Evolutionary conservation across 1,140 invertebrate genomes (phyloP), one percentile per base, ranked within the genome.

Genomic region (Tyrophagus putrescentiae): DNA sequence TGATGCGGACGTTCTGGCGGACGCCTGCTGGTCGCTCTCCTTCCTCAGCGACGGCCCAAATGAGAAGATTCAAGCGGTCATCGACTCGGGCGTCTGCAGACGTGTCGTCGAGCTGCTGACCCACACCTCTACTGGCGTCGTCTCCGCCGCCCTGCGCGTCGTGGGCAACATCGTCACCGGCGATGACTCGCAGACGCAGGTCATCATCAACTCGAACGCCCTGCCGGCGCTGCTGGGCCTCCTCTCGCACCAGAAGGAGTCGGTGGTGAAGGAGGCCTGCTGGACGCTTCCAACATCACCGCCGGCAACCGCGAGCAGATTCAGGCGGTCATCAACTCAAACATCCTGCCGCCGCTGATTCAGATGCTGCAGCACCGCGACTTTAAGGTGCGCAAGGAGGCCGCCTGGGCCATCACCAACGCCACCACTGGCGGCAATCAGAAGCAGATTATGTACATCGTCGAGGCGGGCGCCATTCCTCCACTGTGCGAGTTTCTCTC

Each of bases 281-380:
- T 98, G 94, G 93, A 95, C 93, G 42, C 84, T 98, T 96, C 91
- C 36, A 98, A 98, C 74, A 95, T 98, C 54, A 95, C 93, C 3
- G 93, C 93, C 57, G 93, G 94, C 50, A 97, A 96, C 75, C 79
- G 85, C 48, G 80, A 83, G 66, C 94, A 97, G 76, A 92, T 94
- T 65, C 76, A 95, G 83, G 83, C 85, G 63, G 89, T 97, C 6
- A 92, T 97, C 67, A 90, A 96, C 75, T 86, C 87, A 23, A 88
- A 93, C 67, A 92, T 97, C 66, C 93, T 97, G 69, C 90, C 90
- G 4, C 78, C 84, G 48, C 74, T 97, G 34, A 92, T 97, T 66
- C 84, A 91, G 54, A 87, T 96, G 63, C 78, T 97, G 68, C 80
- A 80, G 53, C 86, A 85, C 72, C 89, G 87, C 1, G 92, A 97